Evolutionary conservation across 2,888 invertebrate genomes (phyloP).

Genomic region (Cataglyphis altisquamis): DNA sequence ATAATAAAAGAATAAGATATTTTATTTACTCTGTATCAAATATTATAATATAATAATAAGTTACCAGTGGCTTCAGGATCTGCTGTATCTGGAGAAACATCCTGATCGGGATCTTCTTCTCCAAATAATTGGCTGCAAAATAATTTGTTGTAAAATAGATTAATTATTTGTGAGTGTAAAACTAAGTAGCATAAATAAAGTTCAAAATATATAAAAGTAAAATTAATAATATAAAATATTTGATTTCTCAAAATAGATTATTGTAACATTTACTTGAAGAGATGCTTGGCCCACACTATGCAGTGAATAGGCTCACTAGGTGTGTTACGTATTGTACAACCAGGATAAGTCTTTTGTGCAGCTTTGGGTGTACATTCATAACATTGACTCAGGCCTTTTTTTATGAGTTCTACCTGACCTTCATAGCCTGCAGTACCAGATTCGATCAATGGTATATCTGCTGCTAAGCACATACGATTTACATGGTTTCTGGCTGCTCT

Average conservation of each 20-base stretch:
- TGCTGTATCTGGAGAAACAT: constrained; percentile 98
- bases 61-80: constrained; percentile 96
- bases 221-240: constrained; percentile 5
- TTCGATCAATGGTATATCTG: constrained; percentile 97
- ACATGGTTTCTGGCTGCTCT: constrained; percentile 98
- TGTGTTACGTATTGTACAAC: constrained; percentile 99
- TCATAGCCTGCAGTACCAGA: constrained; percentile 99
- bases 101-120: constrained; percentile 98
- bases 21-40: neutral
- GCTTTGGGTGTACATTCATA: constrained; percentile 98
- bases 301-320: constrained; percentile 99
- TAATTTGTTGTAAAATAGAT: constrained; percentile 26
- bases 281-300: constrained; percentile 99
- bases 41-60: constrained; percentile 21
- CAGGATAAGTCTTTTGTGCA: constrained; percentile 97
- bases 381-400: constrained; percentile 96
- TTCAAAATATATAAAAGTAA: neutral
- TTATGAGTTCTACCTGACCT: constrained; percentile 97
- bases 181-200: neutral
- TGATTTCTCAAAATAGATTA: constrained; percentile 22
- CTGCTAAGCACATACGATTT: constrained; percentile 99
- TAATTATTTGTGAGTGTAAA: constrained; percentile 19
- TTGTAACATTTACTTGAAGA: constrained; percentile 94
- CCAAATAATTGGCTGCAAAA: constrained; percentile 96
- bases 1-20: neutral